Base-by-base conservation (phyloP, 2,888 invertebrate genomes). In the Drosophila tanythrix region DNA sequence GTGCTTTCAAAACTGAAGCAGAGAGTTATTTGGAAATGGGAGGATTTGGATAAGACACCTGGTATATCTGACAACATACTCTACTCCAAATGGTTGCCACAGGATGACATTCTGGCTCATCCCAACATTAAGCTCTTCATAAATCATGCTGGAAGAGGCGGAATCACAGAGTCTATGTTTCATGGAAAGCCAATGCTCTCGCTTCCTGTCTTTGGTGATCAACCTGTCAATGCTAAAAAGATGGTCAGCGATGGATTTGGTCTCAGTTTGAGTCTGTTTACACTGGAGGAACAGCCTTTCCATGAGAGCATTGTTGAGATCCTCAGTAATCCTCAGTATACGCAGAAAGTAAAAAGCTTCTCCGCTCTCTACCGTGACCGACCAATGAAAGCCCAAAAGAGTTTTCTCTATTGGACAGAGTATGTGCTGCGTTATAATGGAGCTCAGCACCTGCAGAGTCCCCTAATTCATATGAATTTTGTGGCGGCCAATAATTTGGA, bases 1-100 rank as follows among this genome's bases (percentile, higher is more conserved):
- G 94, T 94, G 2, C 94, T 96, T 55, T 92, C 94, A 0, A 94
- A 93, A 70, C 82, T 96, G 0, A 95, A 95, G 73, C 95, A 95
- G 65, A 94, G 94, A 3, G 94, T 96, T 0, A 83, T 96, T 18
- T 96, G 96, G 96, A 96, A 96, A 92, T 96, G 95, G 95, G 96
- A 96, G 83, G 77, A 88, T 50, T 94, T 94, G 0, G 94, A 94
- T 5, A 91, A 92, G 8, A 88, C 95, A 0, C 91, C 91, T 0
- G 92, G 92, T 2, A 86, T 91, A 3, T 92, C 94, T 0, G 55
- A 82, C 0, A 94, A 94, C 72, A 93, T 94, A 4, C 89, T 93
- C 35, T 91, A 93, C 46, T 81, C 86, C 52, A 94, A 95, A 79
- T 96, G 96, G 96, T 87, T 96, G 46, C 96, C 96, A 0, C 96